Conservation (phyloP, 2,888 invertebrate genomes). For the Polydrusus cervinus region DNA sequence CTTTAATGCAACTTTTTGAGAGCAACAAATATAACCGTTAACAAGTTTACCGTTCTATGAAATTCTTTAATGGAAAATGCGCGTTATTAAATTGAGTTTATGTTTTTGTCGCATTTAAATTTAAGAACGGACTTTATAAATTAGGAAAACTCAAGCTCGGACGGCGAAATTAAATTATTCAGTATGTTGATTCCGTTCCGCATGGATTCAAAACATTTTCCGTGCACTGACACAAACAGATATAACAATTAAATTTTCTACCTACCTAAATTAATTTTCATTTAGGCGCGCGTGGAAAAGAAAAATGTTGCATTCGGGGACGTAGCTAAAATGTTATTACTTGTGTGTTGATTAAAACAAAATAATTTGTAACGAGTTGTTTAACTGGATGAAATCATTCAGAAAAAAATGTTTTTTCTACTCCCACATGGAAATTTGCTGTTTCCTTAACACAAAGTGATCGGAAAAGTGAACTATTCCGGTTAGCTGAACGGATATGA, state of each 20-base stretch:
- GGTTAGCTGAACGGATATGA: too few relatives aligned
- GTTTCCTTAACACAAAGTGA: too few relatives aligned
- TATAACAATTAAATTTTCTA: conserved; percentile 24
- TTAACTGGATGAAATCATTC: too few relatives aligned
- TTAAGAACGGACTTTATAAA: conserved; percentile 20
- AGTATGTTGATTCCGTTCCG: conserved; percentile 27
- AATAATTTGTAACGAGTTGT: not conserved
- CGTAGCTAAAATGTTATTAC: not conserved
- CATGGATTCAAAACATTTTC: conserved; percentile 26
- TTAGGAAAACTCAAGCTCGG: conserved; percentile 13
- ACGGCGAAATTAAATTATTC: conserved; percentile 34
- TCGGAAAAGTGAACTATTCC: too few relatives aligned
- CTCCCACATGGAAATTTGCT: too few relatives aligned
- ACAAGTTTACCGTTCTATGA: too few relatives aligned
- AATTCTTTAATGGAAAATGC: not conserved
- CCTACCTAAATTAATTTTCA: conserved; percentile 26
- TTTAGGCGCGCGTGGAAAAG: conserved; percentile 5
- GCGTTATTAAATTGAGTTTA: not conserved
- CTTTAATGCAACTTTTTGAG: too few relatives aligned
- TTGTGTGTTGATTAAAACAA: not conserved
- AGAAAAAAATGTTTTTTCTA: too few relatives aligned
- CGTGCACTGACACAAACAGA: conserved; percentile 16
- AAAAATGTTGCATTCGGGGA: not conserved
- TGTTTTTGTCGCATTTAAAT: conserved; percentile 16
- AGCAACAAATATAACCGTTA: too few relatives aligned